Evolutionary conservation across 2,113 vertebrate genomes (phyloP).

Genomic region (Guaruba guarouba): DNA sequence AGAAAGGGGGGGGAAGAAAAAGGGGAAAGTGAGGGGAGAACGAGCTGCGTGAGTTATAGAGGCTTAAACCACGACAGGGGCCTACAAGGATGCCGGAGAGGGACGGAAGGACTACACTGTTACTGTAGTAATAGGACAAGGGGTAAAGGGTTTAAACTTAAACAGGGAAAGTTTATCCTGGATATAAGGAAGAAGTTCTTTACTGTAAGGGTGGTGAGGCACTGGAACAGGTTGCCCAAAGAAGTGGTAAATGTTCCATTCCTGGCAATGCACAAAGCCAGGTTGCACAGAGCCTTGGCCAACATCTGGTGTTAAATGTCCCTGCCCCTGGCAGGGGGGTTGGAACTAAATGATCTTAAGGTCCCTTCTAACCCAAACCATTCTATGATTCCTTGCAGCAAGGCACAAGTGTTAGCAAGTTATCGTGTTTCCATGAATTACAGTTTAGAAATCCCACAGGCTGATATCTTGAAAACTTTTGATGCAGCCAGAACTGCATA

Average conservation of each 20-base stretch:
- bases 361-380: background rate
- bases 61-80: too few species aligned
- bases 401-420: background rate
- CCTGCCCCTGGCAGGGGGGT: background rate
- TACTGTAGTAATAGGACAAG: background rate
- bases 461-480: background rate
- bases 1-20: too few species aligned
- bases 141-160: background rate
- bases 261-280: background rate
- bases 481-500: background rate
- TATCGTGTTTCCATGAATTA: background rate
- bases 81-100: too few species aligned
- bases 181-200: background rate
- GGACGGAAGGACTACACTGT: background rate
- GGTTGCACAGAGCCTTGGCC: background rate
- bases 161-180: background rate
- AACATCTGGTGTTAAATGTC: too few species aligned
- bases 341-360: background rate
- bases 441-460: background rate
- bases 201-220: background rate
- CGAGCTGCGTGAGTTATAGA: too few species aligned
- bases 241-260: background rate
- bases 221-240: background rate
- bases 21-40: too few species aligned
- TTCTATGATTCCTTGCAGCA: background rate